Evolutionary conservation across 2,797 vertebrate genomes (phyloP), one percentile per base, ranked within the genome.

Genomic region (Arremon brunneinucha): DNA sequence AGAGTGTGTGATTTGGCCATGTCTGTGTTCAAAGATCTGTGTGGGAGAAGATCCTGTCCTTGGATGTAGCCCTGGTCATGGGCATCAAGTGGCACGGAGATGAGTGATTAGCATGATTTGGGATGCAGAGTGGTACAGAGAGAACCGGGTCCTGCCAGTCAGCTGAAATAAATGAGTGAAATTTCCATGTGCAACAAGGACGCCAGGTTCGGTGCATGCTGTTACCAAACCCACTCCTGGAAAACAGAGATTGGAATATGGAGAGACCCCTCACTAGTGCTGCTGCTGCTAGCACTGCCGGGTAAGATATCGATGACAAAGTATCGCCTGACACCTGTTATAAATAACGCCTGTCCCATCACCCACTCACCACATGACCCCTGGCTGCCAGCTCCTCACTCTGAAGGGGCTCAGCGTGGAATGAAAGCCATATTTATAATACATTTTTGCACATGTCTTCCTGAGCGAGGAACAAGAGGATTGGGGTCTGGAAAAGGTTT

Each of bases 251-350:
- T 18, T 72, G 91, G 83, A 32, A 11, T 27, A 55, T 12, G 71
- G 75, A 1, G 8, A 82, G 82, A 93, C 87, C 87, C 82, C 59
- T 91, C 6, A 4, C 67, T 89, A 63, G 83, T 88, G 23, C 86
- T 65, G 50, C 49, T 50, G 49, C 68, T 8, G 27, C 56, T 8
- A 3, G 70, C 75, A 71, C 91, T 75, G 67, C 62, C 1, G 43
- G 92, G 28, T 89, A 70, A 79, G 78, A 63, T 93, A 94, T 93
- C 12, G 16, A 85, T 92, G 95, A 87, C 91, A 89, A 94, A 96
- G 93, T 95, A 49, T 74, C 8, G 2, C 91, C 91, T 93, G 91
- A 94, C 91, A 90, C 94, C 92, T 89, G 95, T 93, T 95, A 92
- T 89, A 95, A 95, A 95, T 96, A 96, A 96, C 23, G 22, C 14